Evolutionary conservation across 2,888 invertebrate genomes (phyloP).

Genomic region (Punctoribates punctum): DNA sequence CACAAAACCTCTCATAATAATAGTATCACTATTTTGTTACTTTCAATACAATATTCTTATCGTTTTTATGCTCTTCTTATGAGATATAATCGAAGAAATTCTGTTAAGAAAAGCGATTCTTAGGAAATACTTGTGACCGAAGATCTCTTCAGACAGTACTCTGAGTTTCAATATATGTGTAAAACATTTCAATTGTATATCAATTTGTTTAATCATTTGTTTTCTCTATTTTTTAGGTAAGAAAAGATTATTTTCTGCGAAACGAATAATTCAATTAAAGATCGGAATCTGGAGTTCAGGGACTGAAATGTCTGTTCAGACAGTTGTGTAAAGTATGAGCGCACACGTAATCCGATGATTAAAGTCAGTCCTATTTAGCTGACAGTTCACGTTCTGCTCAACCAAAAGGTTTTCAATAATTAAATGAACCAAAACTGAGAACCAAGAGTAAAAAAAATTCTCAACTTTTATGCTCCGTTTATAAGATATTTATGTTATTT

Average conservation of each 20-base stretch:
- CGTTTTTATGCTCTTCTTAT: conserved; percentile 21
- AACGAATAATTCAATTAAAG: not conserved
- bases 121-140: not conserved
- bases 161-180: too few species aligned
- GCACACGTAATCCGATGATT: conserved; percentile 16
- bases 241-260: not conserved
- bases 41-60: conserved; percentile 22
- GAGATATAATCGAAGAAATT: not conserved
- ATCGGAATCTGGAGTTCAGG: not conserved
- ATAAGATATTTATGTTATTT: not conserved
- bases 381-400: not conserved
- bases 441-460: not conserved
- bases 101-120: not conserved
- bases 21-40: conserved; percentile 12
- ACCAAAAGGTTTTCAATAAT: conserved; percentile 10
- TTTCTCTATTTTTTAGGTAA: conserved; percentile 19
- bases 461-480: not conserved
- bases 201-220: not conserved
- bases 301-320: not conserved
- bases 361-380: conserved; percentile 1
- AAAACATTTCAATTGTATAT: not conserved
- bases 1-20: conserved; percentile 5
- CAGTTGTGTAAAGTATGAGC: not conserved
- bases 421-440: conserved; percentile 1
- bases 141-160: not conserved